Evolutionary conservation across 2,113 vertebrate genomes (phyloP).

Genomic region (Stegostoma tigrinum): DNA sequence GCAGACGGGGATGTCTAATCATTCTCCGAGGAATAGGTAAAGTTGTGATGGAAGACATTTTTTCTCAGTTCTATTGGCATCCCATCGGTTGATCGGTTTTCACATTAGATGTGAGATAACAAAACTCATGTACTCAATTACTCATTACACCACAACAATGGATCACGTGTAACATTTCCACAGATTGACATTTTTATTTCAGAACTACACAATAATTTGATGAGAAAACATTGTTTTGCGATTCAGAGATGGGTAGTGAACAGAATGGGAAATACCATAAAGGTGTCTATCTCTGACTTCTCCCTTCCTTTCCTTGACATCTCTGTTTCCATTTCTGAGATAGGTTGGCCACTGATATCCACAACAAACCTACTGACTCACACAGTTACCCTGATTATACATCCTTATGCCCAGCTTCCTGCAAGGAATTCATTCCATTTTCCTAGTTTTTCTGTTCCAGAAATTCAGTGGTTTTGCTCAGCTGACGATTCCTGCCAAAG

Average conservation of each 20-base stretch:
- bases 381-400: too few species aligned
- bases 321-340: too few species aligned
- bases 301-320: too few species aligned
- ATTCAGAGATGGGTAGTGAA: neutral
- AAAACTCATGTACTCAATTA: neutral
- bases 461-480: too few species aligned
- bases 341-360: too few species aligned
- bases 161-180: neutral
- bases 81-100: neutral
- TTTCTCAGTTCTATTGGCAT: neutral
- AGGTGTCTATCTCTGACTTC: too few species aligned
- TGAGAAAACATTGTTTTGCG: neutral
- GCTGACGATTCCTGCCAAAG: too few species aligned
- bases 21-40: neutral
- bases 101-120: neutral
- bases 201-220: conserved; percentile 7
- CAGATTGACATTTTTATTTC: conserved; percentile 5
- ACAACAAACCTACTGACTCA: too few species aligned
- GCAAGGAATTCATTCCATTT: too few species aligned
- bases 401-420: too few species aligned
- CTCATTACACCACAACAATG: conserved; percentile 13
- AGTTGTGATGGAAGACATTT: neutral
- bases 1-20: neutral
- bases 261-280: neutral
- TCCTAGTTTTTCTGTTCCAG: too few species aligned